Conservation (phyloP, 1,140 invertebrate species). For the Lucilia cuprina region DNA sequence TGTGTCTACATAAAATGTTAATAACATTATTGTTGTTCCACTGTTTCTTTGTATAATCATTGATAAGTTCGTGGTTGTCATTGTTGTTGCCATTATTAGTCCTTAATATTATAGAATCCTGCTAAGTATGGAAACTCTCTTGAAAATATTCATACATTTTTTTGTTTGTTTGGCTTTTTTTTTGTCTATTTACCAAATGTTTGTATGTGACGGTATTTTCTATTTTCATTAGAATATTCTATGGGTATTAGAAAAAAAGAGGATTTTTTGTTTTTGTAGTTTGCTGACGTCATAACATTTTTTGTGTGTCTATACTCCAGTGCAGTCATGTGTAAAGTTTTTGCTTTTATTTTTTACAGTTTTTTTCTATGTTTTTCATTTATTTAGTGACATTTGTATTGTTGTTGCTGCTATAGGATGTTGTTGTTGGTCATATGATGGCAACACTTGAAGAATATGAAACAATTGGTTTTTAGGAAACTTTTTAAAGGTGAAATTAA, state of each 20-base stretch:
- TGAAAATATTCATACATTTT: not conserved
- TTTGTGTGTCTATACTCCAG: not conserved
- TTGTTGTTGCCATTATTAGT: no score
- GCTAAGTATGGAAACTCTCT: not conserved
- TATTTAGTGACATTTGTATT: not conserved
- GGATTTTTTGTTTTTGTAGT: not conserved
- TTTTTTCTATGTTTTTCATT: not conserved
- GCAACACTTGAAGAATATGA: no score
- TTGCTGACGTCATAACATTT: constrained; percentile 10
- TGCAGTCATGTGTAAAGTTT: constrained; percentile 14
- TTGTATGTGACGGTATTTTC: not conserved
- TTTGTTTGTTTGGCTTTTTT: not conserved
- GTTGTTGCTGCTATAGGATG: not conserved
- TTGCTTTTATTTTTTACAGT: not conserved
- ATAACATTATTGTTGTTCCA: no score
- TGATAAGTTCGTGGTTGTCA: no score
- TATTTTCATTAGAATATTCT: not conserved
- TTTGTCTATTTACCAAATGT: not conserved
- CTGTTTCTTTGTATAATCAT: no score
- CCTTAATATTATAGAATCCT: not conserved
- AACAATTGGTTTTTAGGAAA: no score
- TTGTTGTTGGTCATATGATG: no score
- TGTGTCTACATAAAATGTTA: no score
- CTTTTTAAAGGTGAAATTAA: no score
- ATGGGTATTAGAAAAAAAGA: not conserved